A percentile compares a stretch with the other conserved stretches of the same genome.
These are phyloP conservation scores for Cichlasoma orientale DNA, from an alignment of 2,797 vertebrate genomes.

Conservation along the genomic window DNA sequence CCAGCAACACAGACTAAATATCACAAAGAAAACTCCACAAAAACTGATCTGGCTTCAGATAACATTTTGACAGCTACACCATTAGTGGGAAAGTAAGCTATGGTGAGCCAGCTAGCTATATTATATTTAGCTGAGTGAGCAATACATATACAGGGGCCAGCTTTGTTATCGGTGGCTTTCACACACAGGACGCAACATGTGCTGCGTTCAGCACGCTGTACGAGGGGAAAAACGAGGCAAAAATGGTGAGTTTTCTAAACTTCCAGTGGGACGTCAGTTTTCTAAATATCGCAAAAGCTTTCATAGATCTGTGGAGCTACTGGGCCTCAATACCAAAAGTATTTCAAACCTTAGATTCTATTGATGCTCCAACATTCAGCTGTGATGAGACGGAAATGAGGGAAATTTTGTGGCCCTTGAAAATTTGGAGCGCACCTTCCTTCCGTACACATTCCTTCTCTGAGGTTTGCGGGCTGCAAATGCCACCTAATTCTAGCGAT, in stretches of 20 bases:
- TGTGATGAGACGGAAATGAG: not conserved
- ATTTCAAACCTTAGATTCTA: not conserved
- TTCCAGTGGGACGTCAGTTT: not conserved
- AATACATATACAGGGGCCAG: not conserved
- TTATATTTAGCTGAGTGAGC: not conserved
- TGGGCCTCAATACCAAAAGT: not conserved
- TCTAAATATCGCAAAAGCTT: not conserved
- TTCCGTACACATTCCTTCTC: not conserved
- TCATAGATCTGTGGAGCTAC: not conserved
- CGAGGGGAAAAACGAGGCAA: rapidly evolving
- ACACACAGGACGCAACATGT: not conserved
- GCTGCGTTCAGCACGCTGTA: not conserved
- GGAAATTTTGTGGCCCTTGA: not conserved
- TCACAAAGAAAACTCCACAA: not conserved
- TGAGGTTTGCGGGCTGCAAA: not conserved
- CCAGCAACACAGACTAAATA: not conserved
- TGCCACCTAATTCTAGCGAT: not conserved
- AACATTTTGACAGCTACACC: not conserved
- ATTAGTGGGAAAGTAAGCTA: not conserved
- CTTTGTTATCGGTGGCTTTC: not conserved
- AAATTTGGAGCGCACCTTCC: not conserved
- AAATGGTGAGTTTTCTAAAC: not conserved
- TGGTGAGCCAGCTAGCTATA: not conserved
- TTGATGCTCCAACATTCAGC: not conserved
- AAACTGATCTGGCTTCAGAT: not conserved